Conservation (phyloP, 2,797 vertebrate genomes). For the Labroides dimidiatus region DNA sequence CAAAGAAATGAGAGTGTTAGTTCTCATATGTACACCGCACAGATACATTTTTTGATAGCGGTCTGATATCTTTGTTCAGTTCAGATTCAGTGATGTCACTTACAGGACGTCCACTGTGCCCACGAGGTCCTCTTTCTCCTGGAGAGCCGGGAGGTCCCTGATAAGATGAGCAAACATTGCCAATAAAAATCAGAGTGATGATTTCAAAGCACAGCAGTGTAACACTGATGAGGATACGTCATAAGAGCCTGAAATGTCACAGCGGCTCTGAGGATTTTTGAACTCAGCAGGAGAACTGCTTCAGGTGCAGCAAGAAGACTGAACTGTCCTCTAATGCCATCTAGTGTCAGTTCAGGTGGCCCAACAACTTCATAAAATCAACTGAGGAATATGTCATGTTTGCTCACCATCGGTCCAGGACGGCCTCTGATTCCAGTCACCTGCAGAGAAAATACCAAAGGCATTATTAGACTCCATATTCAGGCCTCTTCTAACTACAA, state of each 20-base stretch:
- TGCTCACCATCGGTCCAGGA: conserved; percentile 91
- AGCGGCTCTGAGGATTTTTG: not conserved
- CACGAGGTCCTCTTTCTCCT: conserved; percentile 91
- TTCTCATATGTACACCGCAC: too few species aligned
- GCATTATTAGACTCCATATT: conserved; percentile 10
- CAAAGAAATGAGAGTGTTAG: not conserved
- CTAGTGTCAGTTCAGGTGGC: conserved; percentile 71
- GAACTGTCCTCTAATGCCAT: conserved; percentile 74
- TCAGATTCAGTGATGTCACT: conserved; percentile 60
- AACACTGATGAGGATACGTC: not conserved
- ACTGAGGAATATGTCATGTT: not conserved
- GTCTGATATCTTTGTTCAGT: not conserved
- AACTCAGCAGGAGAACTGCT: conserved; percentile 12
- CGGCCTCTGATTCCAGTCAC: conserved; percentile 93
- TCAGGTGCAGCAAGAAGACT: conserved; percentile 45
- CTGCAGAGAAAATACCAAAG: conserved; percentile 71
- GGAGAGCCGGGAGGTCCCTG: conserved; percentile 94
- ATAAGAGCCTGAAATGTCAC: conserved; percentile 8
- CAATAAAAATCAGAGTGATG: not conserved
- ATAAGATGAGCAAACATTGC: conserved; percentile 9
- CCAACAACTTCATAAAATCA: conserved; percentile 16
- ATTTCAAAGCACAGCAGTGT: conserved; percentile 1
- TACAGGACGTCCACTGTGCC: conserved; percentile 94
- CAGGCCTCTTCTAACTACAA: not conserved
- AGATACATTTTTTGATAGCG: too few species aligned